phyloP scores from a whole-genome alignment of 2,797 vertebrate genomes.

The Periparus ater region DNA sequence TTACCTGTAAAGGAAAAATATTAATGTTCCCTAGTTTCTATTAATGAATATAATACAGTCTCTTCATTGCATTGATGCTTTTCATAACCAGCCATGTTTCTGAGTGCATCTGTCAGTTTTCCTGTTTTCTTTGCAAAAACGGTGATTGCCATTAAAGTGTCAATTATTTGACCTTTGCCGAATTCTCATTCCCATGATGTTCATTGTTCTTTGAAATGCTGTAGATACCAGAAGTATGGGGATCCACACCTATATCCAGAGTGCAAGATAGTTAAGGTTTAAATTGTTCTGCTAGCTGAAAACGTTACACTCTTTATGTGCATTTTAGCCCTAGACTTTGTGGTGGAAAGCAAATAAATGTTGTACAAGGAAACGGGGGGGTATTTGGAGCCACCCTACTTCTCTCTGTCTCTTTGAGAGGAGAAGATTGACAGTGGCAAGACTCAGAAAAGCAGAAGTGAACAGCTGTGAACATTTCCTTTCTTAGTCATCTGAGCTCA shows the following conservation, averaged over 20 bases:
- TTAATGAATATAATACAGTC: neutral
- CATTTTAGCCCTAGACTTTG: neutral
- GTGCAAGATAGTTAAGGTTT: neutral
- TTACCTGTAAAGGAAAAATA: neutral
- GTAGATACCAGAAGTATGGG: neutral
- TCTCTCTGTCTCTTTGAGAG: neutral
- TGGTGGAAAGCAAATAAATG: conserved; percentile 2
- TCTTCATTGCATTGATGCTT: neutral
- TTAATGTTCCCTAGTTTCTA: neutral
- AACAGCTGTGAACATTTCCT: neutral
- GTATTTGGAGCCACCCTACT: neutral
- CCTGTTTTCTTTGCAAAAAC: neutral
- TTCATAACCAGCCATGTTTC: neutral
- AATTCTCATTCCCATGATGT: neutral
- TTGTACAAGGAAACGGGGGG: conserved; percentile 1
- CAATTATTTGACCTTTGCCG: neutral
- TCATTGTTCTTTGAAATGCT: neutral
- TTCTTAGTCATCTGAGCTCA: neutral
- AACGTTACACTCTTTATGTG: neutral
- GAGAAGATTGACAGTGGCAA: neutral
- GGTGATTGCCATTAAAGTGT: neutral
- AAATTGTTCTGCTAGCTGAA: neutral
- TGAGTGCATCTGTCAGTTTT: neutral
- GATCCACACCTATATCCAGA: neutral
- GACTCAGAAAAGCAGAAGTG: neutral